Evolutionary conservation across 2,888 invertebrate genomes (phyloP).

Genomic region (Lepidonotus clava): DNA sequence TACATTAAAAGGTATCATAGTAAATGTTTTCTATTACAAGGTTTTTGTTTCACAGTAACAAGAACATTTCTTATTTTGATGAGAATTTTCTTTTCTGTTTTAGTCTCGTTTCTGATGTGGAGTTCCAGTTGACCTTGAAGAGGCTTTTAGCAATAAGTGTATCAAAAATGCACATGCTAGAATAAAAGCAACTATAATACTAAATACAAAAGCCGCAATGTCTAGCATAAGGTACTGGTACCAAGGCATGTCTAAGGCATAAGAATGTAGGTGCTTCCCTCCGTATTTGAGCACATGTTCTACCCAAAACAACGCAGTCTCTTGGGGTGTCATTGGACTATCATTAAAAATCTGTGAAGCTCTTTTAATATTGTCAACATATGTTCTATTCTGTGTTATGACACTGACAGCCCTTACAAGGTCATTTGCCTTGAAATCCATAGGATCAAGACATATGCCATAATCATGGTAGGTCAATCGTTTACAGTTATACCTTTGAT

Average conservation of each 20-base stretch:
- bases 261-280: constrained; percentile 66
- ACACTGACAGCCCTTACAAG: constrained; percentile 60
- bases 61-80: too few species aligned
- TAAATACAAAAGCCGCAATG: constrained; percentile 31
- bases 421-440: constrained; percentile 52
- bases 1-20: too few species aligned
- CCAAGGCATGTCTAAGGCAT: constrained; percentile 66
- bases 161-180: background rate
- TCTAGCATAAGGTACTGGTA: constrained; percentile 68
- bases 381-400: constrained; percentile 61
- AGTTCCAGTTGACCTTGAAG: too few species aligned
- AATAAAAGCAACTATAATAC: background rate
- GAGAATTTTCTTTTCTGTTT: too few species aligned
- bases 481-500: constrained; percentile 65
- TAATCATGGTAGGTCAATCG: constrained; percentile 60
- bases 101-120: too few species aligned
- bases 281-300: constrained; percentile 70
- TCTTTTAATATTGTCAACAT: constrained; percentile 59
- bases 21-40: too few species aligned
- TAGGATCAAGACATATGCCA: background rate
- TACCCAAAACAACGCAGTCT: constrained; percentile 68
- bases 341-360: constrained; percentile 63
- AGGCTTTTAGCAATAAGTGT: background rate
- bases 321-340: constrained; percentile 60
- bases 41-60: too few species aligned